These are phyloP conservation scores for Oncopeltus fasciatus DNA, from an alignment of 1,140 invertebrate genomes.

Conservation along the genomic window DNA sequence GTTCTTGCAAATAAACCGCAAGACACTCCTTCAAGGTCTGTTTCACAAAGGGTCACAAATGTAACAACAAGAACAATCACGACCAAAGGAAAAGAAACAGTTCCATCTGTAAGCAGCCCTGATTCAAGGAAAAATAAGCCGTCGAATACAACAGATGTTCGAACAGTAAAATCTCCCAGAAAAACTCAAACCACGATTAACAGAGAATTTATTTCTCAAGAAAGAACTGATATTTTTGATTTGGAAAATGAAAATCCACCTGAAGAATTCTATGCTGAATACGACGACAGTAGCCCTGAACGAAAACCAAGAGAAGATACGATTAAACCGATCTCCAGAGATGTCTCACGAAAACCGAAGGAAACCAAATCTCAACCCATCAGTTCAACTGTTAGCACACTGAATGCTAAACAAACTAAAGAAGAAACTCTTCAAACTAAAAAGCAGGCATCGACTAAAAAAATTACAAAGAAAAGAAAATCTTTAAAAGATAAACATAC, in stretches of 20 bases:
- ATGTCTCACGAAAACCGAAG: background rate
- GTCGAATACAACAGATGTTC: slow-evolving; percentile 1
- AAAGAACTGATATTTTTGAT: slow-evolving; percentile 14
- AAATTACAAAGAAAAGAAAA: background rate
- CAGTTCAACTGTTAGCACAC: slow-evolving; percentile 1
- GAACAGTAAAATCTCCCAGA: background rate
- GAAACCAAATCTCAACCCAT: background rate
- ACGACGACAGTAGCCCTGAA: slow-evolving; percentile 15
- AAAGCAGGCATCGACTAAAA: background rate
- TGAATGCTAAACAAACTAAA: slow-evolving; percentile 8
- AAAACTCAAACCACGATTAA: background rate
- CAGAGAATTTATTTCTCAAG: background rate
- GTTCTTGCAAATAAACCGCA: background rate
- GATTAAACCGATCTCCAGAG: background rate
- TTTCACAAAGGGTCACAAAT: slow-evolving; percentile 20
- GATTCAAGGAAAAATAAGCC: background rate
- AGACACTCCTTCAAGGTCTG: slow-evolving; percentile 29
- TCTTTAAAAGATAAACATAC: background rate
- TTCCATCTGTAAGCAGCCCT: too few species aligned
- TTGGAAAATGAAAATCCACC: slow-evolving; percentile 26
- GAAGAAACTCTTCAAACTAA: background rate
- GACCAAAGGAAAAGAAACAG: too few species aligned
- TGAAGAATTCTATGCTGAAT: slow-evolving; percentile 25
- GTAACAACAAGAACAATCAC: background rate
- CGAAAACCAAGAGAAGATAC: background rate